phyloP scores from a whole-genome alignment of 2,888 invertebrate species.

The Drosophila phalerata region DNA sequence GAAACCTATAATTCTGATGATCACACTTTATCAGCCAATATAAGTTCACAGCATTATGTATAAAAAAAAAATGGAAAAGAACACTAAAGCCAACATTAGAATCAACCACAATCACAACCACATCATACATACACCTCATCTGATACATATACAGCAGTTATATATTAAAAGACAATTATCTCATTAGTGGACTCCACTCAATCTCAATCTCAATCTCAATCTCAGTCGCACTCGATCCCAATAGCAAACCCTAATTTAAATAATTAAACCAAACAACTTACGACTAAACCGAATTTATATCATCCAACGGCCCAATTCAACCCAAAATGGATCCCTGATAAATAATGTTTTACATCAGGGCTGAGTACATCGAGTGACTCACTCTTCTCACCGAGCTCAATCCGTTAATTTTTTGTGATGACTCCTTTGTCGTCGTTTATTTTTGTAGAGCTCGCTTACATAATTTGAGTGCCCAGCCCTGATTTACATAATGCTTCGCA shows the following conservation, averaged over 20 bases:
- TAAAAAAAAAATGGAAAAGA: background rate
- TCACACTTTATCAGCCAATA: constrained; percentile 5
- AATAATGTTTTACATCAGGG: constrained; percentile 9
- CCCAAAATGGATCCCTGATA: constrained; percentile 16
- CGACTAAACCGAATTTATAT: constrained; percentile 65
- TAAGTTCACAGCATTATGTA: constrained; percentile 16
- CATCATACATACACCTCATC: background rate
- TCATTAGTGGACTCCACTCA: constrained; percentile 11
- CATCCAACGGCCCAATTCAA: constrained; percentile 40
- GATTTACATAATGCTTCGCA: constrained; percentile 23
- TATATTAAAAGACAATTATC: constrained; percentile 10
- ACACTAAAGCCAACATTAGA: background rate
- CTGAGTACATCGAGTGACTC: background rate
- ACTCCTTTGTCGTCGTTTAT: too few relatives aligned
- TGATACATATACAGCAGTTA: constrained; percentile 12
- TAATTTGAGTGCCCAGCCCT: background rate
- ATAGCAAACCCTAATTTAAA: constrained; percentile 19
- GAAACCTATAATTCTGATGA: constrained; percentile 5
- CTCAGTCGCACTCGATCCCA: constrained; percentile 11
- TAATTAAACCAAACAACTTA: constrained; percentile 25
- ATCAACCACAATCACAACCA: constrained; percentile 1
- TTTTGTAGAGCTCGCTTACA: too few relatives aligned
- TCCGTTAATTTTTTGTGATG: background rate
- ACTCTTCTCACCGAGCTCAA: background rate
- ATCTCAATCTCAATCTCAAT: constrained; percentile 4